These are phyloP conservation scores for Callionymus lyra DNA, from an alignment of 2,113 vertebrate species.

Conservation along the genomic window DNA sequence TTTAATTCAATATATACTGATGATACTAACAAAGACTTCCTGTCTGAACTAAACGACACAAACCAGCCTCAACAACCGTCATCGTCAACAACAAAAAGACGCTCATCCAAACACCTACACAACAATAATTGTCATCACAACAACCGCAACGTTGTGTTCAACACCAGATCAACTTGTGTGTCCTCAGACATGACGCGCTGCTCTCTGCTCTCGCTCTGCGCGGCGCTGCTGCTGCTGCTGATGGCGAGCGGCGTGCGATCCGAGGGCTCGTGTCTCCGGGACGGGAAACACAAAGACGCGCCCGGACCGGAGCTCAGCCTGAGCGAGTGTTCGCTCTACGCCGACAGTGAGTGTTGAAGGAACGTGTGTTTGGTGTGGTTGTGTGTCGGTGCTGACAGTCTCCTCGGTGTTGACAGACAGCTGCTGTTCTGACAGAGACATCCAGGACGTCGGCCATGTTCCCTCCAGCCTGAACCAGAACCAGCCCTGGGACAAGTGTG, in stretches of 20 bases:
- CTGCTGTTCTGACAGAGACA: constrained; percentile 58
- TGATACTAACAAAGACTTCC: too few species aligned
- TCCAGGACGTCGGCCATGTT: constrained; percentile 47
- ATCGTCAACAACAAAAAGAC: too few species aligned
- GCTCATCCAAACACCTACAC: too few species aligned
- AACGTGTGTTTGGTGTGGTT: not conserved
- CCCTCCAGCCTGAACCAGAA: constrained; percentile 43
- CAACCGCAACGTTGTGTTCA: too few species aligned
- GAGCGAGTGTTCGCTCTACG: constrained; percentile 56
- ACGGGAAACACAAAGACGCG: constrained; percentile 56
- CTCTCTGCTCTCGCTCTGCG: constrained; percentile 33
- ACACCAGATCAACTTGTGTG: too few species aligned
- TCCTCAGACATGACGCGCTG: constrained; percentile 45
- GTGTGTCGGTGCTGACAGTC: not conserved
- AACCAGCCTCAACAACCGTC: too few species aligned
- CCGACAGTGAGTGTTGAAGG: constrained; percentile 68
- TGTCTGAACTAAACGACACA: too few species aligned
- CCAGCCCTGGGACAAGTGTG: constrained; percentile 65
- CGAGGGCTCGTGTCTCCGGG: constrained; percentile 59
- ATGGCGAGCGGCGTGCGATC: constrained; percentile 19
- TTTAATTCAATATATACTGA: too few species aligned
- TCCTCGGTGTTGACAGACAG: constrained; percentile 40
- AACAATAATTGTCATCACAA: too few species aligned
- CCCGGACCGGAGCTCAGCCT: constrained; percentile 53
- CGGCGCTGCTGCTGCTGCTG: constrained; percentile 36